These are phyloP conservation scores for Steatocranus sp. DNA, from an alignment of 2,797 vertebrate species.

Conservation along the genomic window DNA sequence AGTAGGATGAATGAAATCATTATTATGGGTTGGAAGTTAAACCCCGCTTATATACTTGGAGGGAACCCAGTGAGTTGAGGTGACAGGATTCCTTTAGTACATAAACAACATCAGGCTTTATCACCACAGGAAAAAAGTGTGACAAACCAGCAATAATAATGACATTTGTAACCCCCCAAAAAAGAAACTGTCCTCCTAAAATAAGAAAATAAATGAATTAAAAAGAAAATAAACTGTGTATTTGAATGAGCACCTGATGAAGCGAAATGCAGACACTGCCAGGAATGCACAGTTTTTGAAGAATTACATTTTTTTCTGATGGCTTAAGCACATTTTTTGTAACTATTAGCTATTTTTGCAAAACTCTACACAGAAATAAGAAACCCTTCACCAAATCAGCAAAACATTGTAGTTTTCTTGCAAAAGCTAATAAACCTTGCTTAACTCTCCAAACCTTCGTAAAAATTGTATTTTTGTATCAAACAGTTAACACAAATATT, in stretches of 20 bases:
- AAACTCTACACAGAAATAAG: too few relatives aligned
- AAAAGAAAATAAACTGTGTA: neutral
- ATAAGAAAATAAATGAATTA: neutral
- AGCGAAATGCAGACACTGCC: neutral
- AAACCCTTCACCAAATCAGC: too few relatives aligned
- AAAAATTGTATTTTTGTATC: too few relatives aligned
- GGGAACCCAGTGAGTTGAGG: neutral
- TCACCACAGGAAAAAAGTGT: neutral
- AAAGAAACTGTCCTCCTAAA: neutral
- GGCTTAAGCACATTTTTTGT: too few relatives aligned
- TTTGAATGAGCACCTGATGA: neutral
- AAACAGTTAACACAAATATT: too few relatives aligned
- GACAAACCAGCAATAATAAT: neutral
- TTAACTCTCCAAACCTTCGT: too few relatives aligned
- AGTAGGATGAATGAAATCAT: neutral
- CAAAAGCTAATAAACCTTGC: too few relatives aligned
- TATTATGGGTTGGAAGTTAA: neutral
- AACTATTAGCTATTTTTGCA: too few relatives aligned
- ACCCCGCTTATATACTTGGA: neutral
- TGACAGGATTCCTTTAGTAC: neutral
- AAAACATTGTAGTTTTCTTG: too few relatives aligned
- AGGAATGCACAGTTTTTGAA: neutral
- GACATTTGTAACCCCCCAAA: neutral
- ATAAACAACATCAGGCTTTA: neutral
- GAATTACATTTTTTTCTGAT: too few relatives aligned